phyloP scores from a whole-genome alignment of 2,888 invertebrate genomes.

The Neoscelio sp. region DNA sequence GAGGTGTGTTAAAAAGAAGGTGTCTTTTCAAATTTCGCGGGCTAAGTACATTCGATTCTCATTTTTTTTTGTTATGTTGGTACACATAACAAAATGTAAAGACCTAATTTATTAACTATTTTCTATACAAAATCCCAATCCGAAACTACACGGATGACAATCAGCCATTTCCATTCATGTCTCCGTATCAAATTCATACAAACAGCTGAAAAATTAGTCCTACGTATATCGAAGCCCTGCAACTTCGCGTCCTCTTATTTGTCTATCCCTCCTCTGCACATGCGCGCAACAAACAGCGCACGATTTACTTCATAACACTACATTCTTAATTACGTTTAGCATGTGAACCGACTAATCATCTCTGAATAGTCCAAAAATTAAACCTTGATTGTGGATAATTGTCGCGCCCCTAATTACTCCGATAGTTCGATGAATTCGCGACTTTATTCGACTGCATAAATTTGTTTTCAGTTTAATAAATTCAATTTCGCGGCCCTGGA shows the following conservation, averaged over 20 bases:
- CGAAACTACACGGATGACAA: too few species aligned
- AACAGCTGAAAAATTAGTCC: constrained; percentile 36
- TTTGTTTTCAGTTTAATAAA: constrained; percentile 64
- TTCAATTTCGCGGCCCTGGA: constrained; percentile 38
- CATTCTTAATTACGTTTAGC: constrained; percentile 52
- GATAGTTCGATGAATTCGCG: constrained; percentile 56
- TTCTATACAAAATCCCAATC: too few species aligned
- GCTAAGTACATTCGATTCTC: too few species aligned
- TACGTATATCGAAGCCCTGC: constrained; percentile 43
- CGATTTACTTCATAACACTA: constrained; percentile 40
- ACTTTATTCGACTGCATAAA: constrained; percentile 53
- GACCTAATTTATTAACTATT: too few species aligned
- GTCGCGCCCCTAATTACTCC: constrained; percentile 51
- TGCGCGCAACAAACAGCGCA: constrained; percentile 42
- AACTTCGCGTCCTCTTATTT: constrained; percentile 48
- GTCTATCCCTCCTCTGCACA: constrained; percentile 42
- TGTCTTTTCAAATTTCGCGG: too few species aligned
- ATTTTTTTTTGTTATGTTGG: too few species aligned
- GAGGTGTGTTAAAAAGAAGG: too few species aligned
- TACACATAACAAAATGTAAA: too few species aligned
- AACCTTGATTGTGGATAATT: constrained; percentile 62
- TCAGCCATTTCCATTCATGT: too few species aligned
- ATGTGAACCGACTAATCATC: constrained; percentile 57
- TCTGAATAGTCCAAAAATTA: constrained; percentile 62
- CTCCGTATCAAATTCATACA: constrained; percentile 15